Conservation (phyloP, 2,888 invertebrate species). For the Clistopyga incitator region DNA sequence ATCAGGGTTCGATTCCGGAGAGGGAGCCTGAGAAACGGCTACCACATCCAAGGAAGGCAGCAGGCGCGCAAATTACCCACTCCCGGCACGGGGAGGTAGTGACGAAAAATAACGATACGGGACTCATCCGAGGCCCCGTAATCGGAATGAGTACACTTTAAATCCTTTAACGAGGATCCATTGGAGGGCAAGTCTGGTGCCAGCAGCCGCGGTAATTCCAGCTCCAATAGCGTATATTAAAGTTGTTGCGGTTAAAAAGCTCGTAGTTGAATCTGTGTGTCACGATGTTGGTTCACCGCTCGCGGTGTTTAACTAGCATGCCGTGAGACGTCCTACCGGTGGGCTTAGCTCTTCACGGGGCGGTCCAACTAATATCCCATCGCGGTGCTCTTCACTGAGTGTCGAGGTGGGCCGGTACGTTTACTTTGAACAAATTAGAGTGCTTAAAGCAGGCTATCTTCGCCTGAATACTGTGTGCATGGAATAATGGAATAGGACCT, state of each 20-base stretch:
- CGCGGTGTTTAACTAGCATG: constrained; percentile 79
- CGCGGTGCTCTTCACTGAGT: constrained; percentile 82
- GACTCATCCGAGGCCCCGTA: constrained; percentile 80
- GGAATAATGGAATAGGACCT: constrained; percentile 88
- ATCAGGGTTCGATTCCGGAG: constrained; percentile 62
- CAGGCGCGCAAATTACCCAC: constrained; percentile 89
- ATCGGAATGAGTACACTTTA: constrained; percentile 85
- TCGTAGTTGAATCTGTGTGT: constrained; percentile 86
- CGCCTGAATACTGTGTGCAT: constrained; percentile 86
- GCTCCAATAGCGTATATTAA: constrained; percentile 87
- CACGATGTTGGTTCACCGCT: constrained; percentile 85
- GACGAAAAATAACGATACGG: constrained; percentile 89
- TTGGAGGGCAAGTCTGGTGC: constrained; percentile 89
- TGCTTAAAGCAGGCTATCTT: constrained; percentile 87
- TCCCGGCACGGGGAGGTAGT: constrained; percentile 87
- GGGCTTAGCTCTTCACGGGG: constrained; percentile 70
- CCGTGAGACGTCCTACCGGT: constrained; percentile 75
- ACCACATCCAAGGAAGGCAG: constrained; percentile 87
- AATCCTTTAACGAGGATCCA: constrained; percentile 87
- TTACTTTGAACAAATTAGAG: constrained; percentile 89
- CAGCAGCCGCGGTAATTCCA: constrained; percentile 91
- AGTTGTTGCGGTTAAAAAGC: constrained; percentile 89
- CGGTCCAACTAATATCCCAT: constrained; percentile 78
- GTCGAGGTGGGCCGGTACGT: constrained; percentile 85
- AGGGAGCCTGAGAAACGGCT: constrained; percentile 3